A percentile compares a stretch with the other conserved stretches of the same genome.
Conservation (phyloP, 37 sponge, comb jelly and placozoan genomes). For the Haliclona indistincta region DNA sequence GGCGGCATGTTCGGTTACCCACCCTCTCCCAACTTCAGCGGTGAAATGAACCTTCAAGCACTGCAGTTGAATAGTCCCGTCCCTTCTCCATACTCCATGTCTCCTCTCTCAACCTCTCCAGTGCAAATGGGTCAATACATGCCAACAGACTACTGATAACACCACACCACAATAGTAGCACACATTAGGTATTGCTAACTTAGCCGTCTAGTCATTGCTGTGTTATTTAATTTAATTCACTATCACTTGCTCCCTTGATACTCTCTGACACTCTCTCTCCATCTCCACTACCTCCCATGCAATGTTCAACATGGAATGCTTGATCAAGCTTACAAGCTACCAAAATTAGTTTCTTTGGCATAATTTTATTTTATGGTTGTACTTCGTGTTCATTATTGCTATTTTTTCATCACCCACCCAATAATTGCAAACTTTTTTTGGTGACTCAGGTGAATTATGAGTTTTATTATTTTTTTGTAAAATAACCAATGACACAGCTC, state of each 20-base stretch:
- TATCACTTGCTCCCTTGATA: not conserved
- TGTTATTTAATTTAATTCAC: constrained; percentile 4
- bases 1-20: constrained; percentile 3
- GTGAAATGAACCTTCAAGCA: constrained; percentile 39
- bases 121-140: constrained; percentile 39
- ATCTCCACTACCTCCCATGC: too few species aligned
- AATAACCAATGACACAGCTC: too few species aligned
- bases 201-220: not conserved
- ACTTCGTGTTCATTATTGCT: too few species aligned
- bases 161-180: not conserved
- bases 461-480: too few species aligned
- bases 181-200: not conserved
- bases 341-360: too few species aligned
- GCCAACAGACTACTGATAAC: constrained; percentile 12
- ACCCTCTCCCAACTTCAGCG: constrained; percentile 18
- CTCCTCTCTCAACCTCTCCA: constrained; percentile 63
- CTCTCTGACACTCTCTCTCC: not conserved
- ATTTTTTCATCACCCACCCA: too few species aligned
- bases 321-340: too few species aligned
- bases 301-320: too few species aligned
- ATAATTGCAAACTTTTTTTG: too few species aligned
- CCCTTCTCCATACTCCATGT: constrained; percentile 54
- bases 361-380: too few species aligned
- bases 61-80: constrained; percentile 50
- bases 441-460: too few species aligned